Percentiles rank a stretch among this genome's conserved stretches.
Evolutionary conservation across 2,113 vertebrate genomes (phyloP).

Genomic region (Pampusana beccarii): DNA sequence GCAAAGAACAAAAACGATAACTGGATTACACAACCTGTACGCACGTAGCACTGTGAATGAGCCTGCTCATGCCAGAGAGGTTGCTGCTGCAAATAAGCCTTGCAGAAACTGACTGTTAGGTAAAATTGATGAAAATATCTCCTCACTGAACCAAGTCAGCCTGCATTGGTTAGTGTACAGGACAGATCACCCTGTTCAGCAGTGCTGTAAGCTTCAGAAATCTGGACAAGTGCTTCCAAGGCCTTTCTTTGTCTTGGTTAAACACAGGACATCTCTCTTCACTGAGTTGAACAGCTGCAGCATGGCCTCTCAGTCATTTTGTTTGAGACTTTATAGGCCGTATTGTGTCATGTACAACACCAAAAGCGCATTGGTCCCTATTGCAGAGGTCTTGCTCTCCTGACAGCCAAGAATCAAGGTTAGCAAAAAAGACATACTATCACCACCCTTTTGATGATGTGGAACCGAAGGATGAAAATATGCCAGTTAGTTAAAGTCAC

Average conservation of each 20-base stretch:
- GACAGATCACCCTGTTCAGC: not conserved
- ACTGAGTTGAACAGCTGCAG: not conserved
- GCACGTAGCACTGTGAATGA: not conserved
- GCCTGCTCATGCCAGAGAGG: not conserved
- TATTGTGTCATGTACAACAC: not conserved
- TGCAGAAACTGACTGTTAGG: not conserved
- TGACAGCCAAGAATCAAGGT: not conserved
- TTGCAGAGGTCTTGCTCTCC: not conserved
- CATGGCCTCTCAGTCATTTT: not conserved
- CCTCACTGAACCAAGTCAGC: not conserved
- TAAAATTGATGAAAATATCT: not conserved
- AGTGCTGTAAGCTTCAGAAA: not conserved
- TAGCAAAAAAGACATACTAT: not conserved
- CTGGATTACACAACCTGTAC: not conserved
- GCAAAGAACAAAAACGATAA: not conserved
- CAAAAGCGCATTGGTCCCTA: not conserved
- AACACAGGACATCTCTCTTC: not conserved
- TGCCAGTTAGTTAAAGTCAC: not conserved
- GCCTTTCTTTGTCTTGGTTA: not conserved
- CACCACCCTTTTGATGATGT: not conserved
- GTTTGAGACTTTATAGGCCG: not conserved
- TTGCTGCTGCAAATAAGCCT: not conserved
- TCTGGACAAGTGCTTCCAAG: not conserved
- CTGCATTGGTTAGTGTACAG: not conserved
- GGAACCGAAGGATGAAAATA: not conserved